These are phyloP conservation scores for Calyptommatus sinebrachiatus DNA, from an alignment of 2,113 vertebrate genomes.

Conservation along the genomic window DNA sequence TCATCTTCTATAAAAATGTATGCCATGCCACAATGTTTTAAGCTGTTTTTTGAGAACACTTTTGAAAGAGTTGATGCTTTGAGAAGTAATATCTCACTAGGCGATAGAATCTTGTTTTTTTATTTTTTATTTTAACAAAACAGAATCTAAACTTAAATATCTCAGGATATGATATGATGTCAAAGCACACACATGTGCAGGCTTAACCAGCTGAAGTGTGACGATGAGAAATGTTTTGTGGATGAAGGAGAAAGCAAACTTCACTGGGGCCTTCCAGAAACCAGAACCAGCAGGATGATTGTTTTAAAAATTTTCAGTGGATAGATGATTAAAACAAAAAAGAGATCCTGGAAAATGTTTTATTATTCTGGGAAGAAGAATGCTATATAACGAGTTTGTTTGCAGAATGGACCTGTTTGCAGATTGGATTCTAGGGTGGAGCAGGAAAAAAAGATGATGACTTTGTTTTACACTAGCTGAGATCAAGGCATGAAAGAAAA, in stretches of 20 bases:
- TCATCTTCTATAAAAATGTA: not conserved
- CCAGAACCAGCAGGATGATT: slow-evolving; percentile 8
- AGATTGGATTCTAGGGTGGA: slow-evolving; percentile 16
- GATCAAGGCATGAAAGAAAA: not conserved
- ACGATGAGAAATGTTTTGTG: not conserved
- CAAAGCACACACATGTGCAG: not conserved
- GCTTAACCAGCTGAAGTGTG: not conserved
- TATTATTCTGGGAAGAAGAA: not conserved
- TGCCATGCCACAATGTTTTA: not conserved
- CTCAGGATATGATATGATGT: not conserved
- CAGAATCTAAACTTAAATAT: not conserved
- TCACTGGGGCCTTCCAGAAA: not conserved
- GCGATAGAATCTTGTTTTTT: not conserved
- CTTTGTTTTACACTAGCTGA: not conserved
- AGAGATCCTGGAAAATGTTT: not conserved
- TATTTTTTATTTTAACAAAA: not conserved
- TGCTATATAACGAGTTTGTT: not conserved
- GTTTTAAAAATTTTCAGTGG: too few species aligned
- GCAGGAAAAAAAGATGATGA: not conserved
- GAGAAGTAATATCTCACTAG: too few species aligned
- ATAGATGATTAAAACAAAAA: not conserved
- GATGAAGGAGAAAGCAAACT: not conserved
- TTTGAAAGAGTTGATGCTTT: too few species aligned
- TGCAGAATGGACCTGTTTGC: slow-evolving; percentile 42
- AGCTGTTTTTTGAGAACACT: too few species aligned